A percentile compares a stretch with the other conserved stretches of the same genome.
These are phyloP conservation scores for Eupithecia abbreviata DNA, from an alignment of 2,888 invertebrate genomes.

Conservation along the genomic window DNA sequence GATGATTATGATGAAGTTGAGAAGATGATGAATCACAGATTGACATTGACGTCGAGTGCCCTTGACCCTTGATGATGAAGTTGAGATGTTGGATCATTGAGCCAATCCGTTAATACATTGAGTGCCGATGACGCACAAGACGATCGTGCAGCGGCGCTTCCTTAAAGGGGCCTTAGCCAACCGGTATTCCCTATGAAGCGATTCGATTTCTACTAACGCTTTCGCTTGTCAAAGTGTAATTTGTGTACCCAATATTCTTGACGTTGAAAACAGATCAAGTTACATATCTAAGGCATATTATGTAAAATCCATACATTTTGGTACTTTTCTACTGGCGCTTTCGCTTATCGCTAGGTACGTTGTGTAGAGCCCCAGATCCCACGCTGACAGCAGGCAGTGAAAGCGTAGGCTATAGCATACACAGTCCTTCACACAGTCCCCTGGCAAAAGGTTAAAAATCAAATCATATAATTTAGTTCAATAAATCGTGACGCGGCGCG, in stretches of 20 bases:
- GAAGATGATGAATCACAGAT: no score
- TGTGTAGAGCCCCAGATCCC: neutral
- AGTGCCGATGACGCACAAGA: neutral
- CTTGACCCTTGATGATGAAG: neutral
- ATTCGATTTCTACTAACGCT: no score
- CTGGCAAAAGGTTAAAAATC: conserved; percentile 50
- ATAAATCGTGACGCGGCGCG: conserved; percentile 53
- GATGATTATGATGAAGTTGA: no score
- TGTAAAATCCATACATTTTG: no score
- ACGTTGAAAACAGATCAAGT: no score
- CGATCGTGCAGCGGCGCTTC: neutral
- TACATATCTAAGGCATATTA: no score
- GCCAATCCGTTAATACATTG: neutral
- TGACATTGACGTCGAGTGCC: neutral
- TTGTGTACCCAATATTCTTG: no score
- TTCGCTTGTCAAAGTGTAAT: no score
- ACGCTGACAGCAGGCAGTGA: neutral
- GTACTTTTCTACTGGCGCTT: no score
- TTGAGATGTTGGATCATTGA: neutral
- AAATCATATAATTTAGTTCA: conserved; percentile 65
- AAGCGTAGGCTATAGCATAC: neutral
- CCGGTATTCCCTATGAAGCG: no score
- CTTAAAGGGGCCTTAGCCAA: no score
- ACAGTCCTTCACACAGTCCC: conserved; percentile 35
- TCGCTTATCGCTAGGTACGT: no score